These are phyloP conservation scores for Rhamnusium bicolor DNA, from an alignment of 2,888 invertebrate species.

Conservation along the genomic window DNA sequence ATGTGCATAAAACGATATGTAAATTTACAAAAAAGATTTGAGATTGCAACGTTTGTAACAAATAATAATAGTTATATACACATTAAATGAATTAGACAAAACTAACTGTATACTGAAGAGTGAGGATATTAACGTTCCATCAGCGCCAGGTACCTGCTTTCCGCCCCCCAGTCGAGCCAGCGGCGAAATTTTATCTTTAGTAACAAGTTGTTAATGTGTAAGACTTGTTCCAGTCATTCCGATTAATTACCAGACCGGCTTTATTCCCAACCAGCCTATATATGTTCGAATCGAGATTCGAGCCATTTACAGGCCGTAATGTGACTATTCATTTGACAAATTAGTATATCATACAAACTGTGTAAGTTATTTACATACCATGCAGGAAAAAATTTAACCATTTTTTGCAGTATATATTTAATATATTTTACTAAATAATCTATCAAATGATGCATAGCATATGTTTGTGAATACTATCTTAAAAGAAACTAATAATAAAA, in stretches of 20 bases:
- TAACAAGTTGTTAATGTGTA: constrained; percentile 68
- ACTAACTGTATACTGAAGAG: neutral
- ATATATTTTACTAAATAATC: no score
- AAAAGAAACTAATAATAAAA: no score
- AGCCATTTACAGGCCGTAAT: constrained; percentile 38
- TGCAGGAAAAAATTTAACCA: neutral
- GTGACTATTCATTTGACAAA: constrained; percentile 43
- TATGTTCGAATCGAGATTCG: constrained; percentile 39
- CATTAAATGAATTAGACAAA: neutral
- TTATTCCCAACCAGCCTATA: constrained; percentile 24
- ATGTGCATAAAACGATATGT: no score
- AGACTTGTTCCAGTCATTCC: constrained; percentile 65
- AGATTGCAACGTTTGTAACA: neutral
- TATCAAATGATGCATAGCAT: no score
- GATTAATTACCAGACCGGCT: constrained; percentile 65
- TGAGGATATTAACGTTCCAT: neutral
- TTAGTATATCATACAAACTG: constrained; percentile 32
- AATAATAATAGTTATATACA: neutral
- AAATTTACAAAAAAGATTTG: neutral
- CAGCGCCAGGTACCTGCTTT: constrained; percentile 37
- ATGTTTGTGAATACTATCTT: no score
- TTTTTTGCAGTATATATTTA: neutral
- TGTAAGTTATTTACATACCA: neutral
- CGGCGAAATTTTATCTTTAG: constrained; percentile 58
- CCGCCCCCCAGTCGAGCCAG: constrained; percentile 50